phyloP scores from a whole-genome alignment of 2,888 invertebrate species.

The Altica lythri region DNA sequence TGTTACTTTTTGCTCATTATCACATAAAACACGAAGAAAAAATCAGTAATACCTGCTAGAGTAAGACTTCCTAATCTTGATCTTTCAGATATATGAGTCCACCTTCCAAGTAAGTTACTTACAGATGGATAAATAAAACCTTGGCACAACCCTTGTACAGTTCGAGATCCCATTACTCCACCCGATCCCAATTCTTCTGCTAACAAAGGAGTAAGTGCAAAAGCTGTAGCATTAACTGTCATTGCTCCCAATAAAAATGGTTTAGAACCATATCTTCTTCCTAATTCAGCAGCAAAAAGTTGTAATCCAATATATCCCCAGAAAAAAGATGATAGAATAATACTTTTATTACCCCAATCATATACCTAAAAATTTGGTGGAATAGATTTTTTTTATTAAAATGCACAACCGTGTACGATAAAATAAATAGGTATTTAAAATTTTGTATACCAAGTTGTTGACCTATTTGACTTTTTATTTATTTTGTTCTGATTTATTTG shows the following conservation, averaged over 20 bases:
- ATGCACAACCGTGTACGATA: too few relatives aligned
- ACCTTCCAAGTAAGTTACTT: constrained; percentile 74
- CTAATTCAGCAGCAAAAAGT: constrained; percentile 71
- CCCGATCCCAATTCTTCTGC: constrained; percentile 49
- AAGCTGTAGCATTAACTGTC: constrained; percentile 61
- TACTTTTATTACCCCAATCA: constrained; percentile 60
- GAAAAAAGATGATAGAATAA: constrained; percentile 75
- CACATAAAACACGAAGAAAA: too few relatives aligned
- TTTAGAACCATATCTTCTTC: constrained; percentile 74
- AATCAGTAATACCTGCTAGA: constrained; percentile 30
- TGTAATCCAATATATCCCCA: constrained; percentile 78
- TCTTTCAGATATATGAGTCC: constrained; percentile 54
- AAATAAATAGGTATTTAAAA: too few relatives aligned
- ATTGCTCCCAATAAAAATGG: constrained; percentile 64
- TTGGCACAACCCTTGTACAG: constrained; percentile 72
- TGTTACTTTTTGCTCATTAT: not conserved
- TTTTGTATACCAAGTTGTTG: too few relatives aligned
- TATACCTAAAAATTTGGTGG: constrained; percentile 56
- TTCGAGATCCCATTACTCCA: constrained; percentile 67
- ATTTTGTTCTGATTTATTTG: too few relatives aligned
- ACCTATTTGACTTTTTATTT: too few relatives aligned
- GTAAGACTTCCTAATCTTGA: constrained; percentile 16
- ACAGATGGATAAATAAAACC: constrained; percentile 73
- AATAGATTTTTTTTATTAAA: too few relatives aligned
- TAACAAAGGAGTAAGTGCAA: constrained; percentile 66